Conservation (phyloP, 2,113 vertebrate genomes). For the chimpanzee (Pan troglodytes) region NHGRI_mPanTro3-v2.1_pri NC_086016.1:36896501-36897000, state of each 20-base stretch:
- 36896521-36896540: neutral
- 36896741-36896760: neutral
- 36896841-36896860: neutral
- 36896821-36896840: rapidly evolving
- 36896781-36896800: neutral
- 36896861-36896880: rapidly evolving
- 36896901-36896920: neutral
- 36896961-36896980: neutral
- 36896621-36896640: neutral
- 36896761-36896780: neutral
- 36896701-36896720: neutral
- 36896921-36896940: neutral
- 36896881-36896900: neutral
- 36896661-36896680: neutral
- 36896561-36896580: neutral
- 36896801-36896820: neutral
- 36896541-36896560: neutral
- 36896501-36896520: neutral
- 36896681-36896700: neutral
- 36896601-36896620: neutral
- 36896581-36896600: neutral
- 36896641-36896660: neutral
- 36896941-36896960: neutral
- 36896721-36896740: neutral
- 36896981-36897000: neutral